These are phyloP conservation scores for Brachypodius melanocephalos DNA, from an alignment of 2,113 vertebrate species.

Conservation along the genomic window DNA sequence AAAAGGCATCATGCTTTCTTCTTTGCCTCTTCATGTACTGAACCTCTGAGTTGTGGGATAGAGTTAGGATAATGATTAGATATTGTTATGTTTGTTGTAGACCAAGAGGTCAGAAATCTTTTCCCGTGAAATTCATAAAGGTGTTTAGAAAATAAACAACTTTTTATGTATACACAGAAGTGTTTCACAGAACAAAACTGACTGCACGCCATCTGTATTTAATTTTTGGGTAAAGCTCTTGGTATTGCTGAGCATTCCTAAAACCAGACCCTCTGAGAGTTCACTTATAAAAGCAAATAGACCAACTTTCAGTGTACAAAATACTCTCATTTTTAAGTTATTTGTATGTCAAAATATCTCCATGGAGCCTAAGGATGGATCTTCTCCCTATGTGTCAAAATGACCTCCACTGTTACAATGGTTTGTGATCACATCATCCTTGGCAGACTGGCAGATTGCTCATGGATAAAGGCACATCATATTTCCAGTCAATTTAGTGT, in stretches of 20 bases:
- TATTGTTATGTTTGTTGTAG: background rate
- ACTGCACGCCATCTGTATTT: background rate
- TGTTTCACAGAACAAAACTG: background rate
- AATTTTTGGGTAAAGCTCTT: background rate
- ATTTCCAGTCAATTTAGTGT: background rate
- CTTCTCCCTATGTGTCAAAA: background rate
- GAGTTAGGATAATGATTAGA: background rate
- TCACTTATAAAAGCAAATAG: constrained; percentile 19
- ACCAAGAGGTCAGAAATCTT: background rate
- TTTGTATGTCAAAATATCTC: background rate
- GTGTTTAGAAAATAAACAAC: background rate
- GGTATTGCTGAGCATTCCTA: background rate
- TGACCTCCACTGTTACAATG: background rate
- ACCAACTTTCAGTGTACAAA: background rate
- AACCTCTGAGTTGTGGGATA: background rate
- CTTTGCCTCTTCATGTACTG: background rate
- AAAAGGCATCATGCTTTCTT: background rate
- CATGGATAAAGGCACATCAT: background rate
- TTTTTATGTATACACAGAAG: background rate
- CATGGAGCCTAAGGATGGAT: background rate
- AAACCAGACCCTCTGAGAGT: background rate
- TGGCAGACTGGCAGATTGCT: background rate
- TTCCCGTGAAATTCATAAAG: background rate
- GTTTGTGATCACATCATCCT: background rate
- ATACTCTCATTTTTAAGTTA: background rate